A percentile compares a stretch with the other conserved stretches of the same genome.
Conservation (phyloP, 2,888 invertebrate genomes). For the Amphipoea lucens region DNA sequence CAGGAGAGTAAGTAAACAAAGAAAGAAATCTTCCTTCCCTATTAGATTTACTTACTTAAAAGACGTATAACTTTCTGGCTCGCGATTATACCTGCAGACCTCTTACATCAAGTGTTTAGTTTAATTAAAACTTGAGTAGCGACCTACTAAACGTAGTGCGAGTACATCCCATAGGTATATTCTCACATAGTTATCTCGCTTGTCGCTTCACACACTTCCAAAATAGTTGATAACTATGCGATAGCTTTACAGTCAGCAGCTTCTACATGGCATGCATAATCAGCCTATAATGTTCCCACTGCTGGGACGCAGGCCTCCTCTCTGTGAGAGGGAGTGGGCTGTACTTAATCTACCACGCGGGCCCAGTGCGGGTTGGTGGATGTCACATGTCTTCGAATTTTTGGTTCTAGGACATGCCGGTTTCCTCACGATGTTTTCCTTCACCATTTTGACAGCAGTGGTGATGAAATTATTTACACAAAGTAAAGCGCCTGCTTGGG, state of each 20-base stretch:
- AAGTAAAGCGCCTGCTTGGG: no score
- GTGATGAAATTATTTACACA: no score
- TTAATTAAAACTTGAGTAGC: conserved; percentile 66
- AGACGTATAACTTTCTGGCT: conserved; percentile 67
- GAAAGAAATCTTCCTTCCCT: conserved; percentile 67
- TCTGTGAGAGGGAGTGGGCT: no score
- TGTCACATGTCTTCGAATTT: no score
- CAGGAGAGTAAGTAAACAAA: conserved; percentile 64
- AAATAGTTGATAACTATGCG: conserved; percentile 59
- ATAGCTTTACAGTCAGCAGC: conserved; percentile 36
- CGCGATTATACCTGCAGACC: conserved; percentile 62
- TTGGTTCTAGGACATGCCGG: no score
- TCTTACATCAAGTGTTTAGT: conserved; percentile 63
- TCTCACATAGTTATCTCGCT: conserved; percentile 16
- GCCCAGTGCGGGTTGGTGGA: no score
- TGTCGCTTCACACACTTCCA: conserved; percentile 38
- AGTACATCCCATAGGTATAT: conserved; percentile 15
- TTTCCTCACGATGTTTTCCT: no score
- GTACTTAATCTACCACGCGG: no score
- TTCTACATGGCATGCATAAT: not conserved
- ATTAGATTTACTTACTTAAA: conserved; percentile 71
- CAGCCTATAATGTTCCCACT: no score
- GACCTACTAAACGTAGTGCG: conserved; percentile 51
- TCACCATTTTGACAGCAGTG: no score
- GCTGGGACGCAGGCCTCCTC: no score